These are phyloP conservation scores for Ceratina calcarata DNA, from an alignment of 1,140 invertebrate genomes.

Conservation along the genomic window DNA sequence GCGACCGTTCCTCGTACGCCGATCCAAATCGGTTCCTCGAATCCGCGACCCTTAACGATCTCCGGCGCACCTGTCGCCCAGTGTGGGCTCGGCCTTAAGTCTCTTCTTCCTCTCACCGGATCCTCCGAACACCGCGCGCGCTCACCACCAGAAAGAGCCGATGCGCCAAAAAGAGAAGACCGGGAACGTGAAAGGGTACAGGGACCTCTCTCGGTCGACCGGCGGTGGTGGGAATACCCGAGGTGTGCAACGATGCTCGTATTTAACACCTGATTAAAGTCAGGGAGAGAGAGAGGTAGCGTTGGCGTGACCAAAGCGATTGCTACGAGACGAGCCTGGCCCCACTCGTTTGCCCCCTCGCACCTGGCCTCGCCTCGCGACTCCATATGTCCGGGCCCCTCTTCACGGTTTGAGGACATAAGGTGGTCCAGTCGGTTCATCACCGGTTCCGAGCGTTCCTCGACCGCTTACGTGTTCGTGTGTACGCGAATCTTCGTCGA, in stretches of 20 bases:
- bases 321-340: conserved; percentile 66
- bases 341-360: conserved; percentile 48
- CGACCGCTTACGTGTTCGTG: neutral
- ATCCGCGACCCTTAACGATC: conserved; percentile 35
- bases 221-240: conserved; percentile 36
- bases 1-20: neutral
- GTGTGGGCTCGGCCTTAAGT: conserved; percentile 16
- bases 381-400: conserved; percentile 17
- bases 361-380: conserved; percentile 50
- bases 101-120: neutral
- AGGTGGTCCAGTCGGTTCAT: conserved; percentile 65
- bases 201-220: conserved; percentile 9
- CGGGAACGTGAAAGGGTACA: neutral
- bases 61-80: conserved; percentile 41
- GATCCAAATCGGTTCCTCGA: conserved; percentile 2
- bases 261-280: conserved; percentile 79
- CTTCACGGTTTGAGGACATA: conserved; percentile 71
- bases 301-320: conserved; percentile 74
- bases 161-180: neutral
- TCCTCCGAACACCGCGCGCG: no score
- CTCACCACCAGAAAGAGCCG: neutral
- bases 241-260: conserved; percentile 71
- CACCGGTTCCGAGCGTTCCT: neutral
- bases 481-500: neutral
- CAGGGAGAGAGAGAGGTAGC: conserved; percentile 42